A percentile compares a stretch with the other conserved stretches of the same genome.
phyloP scores from a whole-genome alignment of 2,888 invertebrate species.

The Rhagonycha fulva region DNA sequence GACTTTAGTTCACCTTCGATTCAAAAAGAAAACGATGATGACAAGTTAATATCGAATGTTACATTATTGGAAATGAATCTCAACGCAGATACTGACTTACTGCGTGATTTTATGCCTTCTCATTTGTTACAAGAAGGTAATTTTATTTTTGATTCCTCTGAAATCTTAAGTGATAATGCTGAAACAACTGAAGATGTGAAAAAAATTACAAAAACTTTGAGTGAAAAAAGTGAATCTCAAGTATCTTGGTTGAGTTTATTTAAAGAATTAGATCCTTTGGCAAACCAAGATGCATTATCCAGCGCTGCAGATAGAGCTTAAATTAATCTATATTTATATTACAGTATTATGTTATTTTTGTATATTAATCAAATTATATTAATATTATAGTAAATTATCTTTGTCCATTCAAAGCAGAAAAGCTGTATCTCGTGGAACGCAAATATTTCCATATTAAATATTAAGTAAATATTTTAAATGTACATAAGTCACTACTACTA shows the following conservation, averaged over 20 bases:
- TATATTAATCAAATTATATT: background rate
- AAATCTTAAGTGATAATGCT: conserved; percentile 30
- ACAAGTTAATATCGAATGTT: conserved; percentile 37
- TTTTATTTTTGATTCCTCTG: conserved; percentile 41
- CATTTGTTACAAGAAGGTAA: conserved; percentile 49
- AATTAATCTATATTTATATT: background rate
- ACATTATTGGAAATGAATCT: conserved; percentile 48
- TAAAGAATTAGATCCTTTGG: conserved; percentile 89
- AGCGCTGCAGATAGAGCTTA: background rate
- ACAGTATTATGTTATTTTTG: background rate
- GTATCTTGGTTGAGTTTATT: conserved; percentile 85
- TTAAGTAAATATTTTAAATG: background rate
- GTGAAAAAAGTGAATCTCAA: conserved; percentile 44
- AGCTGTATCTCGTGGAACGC: background rate
- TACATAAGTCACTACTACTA: background rate
- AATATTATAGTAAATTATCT: background rate
- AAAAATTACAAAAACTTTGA: conserved; percentile 29
- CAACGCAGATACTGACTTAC: conserved; percentile 42
- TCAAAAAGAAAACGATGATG: conserved; percentile 23
- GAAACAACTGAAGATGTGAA: conserved; percentile 34
- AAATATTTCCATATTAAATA: background rate
- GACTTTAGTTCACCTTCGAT: conserved; percentile 42
- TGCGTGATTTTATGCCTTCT: conserved; percentile 52
- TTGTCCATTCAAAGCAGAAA: background rate
- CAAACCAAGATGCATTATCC: conserved; percentile 70